Conservation (phyloP, 1,140 invertebrate species). For the Drosophila mayri region DNA sequence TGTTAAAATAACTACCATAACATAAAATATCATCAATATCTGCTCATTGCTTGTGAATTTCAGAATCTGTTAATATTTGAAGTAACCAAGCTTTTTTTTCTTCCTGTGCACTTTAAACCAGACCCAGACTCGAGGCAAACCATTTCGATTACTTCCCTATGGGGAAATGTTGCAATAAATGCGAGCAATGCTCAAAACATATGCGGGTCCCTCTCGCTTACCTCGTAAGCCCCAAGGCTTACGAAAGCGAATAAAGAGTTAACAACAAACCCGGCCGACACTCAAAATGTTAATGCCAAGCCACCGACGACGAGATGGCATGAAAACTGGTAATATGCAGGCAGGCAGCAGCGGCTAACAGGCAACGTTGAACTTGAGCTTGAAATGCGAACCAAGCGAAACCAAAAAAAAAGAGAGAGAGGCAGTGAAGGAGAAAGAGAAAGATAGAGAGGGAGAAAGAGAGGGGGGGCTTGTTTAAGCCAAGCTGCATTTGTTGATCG, state of each 20-base stretch:
- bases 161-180: slow-evolving; percentile 71
- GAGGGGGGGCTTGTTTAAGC: slow-evolving; percentile 26
- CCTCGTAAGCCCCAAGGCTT: slow-evolving; percentile 30
- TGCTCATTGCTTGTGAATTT: not conserved
- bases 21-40: too few relatives aligned
- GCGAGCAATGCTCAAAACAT: slow-evolving; percentile 68
- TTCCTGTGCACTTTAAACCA: slow-evolving; percentile 9
- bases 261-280: slow-evolving; percentile 44
- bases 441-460: slow-evolving; percentile 1
- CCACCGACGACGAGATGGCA: slow-evolving; percentile 20
- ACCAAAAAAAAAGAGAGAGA: slow-evolving; percentile 8
- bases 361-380: slow-evolving; percentile 78
- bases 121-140: slow-evolving; percentile 13
- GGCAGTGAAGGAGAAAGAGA: not conserved
- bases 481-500: slow-evolving; percentile 44
- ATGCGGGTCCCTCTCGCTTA: slow-evolving; percentile 19
- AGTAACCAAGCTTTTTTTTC: not conserved
- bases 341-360: slow-evolving; percentile 31
- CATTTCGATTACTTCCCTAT: slow-evolving; percentile 70
- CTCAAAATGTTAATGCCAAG: slow-evolving; percentile 75
- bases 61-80: not conserved
- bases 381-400: slow-evolving; percentile 66
- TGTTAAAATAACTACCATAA: too few relatives aligned
- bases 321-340: slow-evolving; percentile 73
- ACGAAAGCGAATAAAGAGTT: slow-evolving; percentile 54